Evolutionary conservation across 2,888 invertebrate species (phyloP).

Genomic region (Scaptomyza parva): DNA sequence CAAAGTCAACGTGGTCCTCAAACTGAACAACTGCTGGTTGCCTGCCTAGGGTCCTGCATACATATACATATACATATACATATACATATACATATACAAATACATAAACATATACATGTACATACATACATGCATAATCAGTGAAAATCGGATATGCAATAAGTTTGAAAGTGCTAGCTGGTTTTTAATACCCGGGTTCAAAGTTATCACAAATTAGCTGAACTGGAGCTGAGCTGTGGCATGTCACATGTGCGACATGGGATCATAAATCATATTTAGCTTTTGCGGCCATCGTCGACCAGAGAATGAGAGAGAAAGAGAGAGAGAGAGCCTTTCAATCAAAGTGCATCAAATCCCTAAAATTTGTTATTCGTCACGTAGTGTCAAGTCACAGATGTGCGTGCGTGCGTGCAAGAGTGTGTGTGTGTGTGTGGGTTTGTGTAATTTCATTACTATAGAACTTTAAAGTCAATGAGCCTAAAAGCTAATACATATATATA

Average conservation of each 20-base stretch:
- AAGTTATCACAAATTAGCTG: conserved; percentile 39
- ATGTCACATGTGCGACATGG: conserved; percentile 25
- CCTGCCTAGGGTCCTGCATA: background rate
- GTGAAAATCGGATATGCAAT: conserved; percentile 54
- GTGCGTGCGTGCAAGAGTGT: conserved; percentile 6
- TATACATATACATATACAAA: too few relatives aligned
- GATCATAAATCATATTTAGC: conserved; percentile 74
- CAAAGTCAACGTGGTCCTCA: conserved; percentile 23
- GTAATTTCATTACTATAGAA: conserved; percentile 22
- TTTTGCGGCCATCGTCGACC: conserved; percentile 49
- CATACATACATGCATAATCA: conserved; percentile 23
- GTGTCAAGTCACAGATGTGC: conserved; percentile 45
- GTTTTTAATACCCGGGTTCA: conserved; percentile 3
- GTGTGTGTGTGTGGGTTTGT: background rate
- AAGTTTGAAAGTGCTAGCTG: conserved; percentile 26
- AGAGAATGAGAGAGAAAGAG: background rate
- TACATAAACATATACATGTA: too few relatives aligned
- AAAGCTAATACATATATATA: conserved; percentile 24
- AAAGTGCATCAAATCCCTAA: conserved; percentile 73
- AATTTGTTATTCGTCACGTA: conserved; percentile 77
- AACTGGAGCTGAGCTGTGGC: conserved; percentile 1
- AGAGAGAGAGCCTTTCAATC: conserved; percentile 59
- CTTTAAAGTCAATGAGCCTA: conserved; percentile 44
- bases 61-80: too few relatives aligned
- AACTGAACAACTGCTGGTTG: background rate